Percentiles rank a stretch among this genome's conserved stretches.
phyloP scores from a whole-genome alignment of 2,113 vertebrate genomes.

The Blennius ocellaris region DNA sequence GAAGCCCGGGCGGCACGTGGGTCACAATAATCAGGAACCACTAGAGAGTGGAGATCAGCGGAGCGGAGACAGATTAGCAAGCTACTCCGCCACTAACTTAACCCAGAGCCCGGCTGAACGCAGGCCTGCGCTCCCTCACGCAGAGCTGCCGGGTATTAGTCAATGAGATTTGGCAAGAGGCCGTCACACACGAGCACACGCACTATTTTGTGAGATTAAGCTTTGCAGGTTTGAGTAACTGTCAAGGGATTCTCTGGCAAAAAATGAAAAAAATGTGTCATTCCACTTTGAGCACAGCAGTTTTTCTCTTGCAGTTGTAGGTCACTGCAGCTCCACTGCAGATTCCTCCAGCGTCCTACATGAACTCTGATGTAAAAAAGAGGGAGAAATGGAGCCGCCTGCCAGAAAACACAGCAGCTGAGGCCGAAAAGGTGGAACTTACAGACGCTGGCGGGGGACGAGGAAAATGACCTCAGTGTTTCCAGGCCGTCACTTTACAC shows the following conservation, averaged over 20 bases:
- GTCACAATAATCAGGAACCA: slow-evolving; percentile 60
- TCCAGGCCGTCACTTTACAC: slow-evolving; percentile 45
- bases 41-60: slow-evolving; percentile 60
- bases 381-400: slow-evolving; percentile 13
- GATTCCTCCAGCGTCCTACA: slow-evolving; percentile 48
- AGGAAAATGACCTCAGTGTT: slow-evolving; percentile 59
- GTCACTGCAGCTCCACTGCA: slow-evolving; percentile 34
- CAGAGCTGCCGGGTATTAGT: slow-evolving; percentile 64
- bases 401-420: slow-evolving; percentile 34
- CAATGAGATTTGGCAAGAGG: slow-evolving; percentile 52
- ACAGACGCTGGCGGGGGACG: slow-evolving; percentile 37
- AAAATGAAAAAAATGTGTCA: slow-evolving; percentile 54
- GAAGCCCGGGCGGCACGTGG: slow-evolving; percentile 39
- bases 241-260: slow-evolving; percentile 61
- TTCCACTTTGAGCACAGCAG: slow-evolving; percentile 38
- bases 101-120: slow-evolving; percentile 51
- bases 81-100: slow-evolving; percentile 60
- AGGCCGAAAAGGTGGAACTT: slow-evolving; percentile 36
- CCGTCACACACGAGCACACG: slow-evolving; percentile 22
- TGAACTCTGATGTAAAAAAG: slow-evolving; percentile 35
- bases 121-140: slow-evolving; percentile 36
- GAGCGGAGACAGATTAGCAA: slow-evolving; percentile 63
- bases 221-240: slow-evolving; percentile 58
- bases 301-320: slow-evolving; percentile 34
- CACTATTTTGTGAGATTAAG: slow-evolving; percentile 61